Base-by-base conservation (phyloP, 2,888 invertebrate species). In the Sialis fuliginosa region DNA sequence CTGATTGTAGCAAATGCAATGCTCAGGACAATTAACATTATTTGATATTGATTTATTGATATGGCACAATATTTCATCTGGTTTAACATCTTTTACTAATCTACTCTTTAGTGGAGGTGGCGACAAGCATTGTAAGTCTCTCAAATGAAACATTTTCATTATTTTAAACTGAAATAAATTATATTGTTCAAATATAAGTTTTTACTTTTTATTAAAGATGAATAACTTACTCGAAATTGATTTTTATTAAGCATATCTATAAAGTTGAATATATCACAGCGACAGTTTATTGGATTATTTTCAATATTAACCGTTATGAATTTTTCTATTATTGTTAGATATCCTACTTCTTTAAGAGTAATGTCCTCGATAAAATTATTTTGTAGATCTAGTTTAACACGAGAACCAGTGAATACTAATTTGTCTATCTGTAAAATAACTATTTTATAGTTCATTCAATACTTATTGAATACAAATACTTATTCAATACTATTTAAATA, bases 211-310 rank as follows among this genome's bases (percentile, higher is more conserved):
- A 3, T 35, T 35, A 9, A 9, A 8, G n/a, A 35, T 35, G 8
- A 3, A 8, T 4, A 22, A 22, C 22, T 22, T 22, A 22, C 22
- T 22, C 22, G 22, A 22, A 4, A 22, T 22, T 22, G 22, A 22
- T 22, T 22, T 22, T 22, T 22, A 22, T 22, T 22, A 2, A 22
- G 22, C 22, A 22, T 22, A 22, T 22, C 22, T 22, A 22, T 22
- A 43, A 81, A 70, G 49, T 70, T 60, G 50, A 72, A 67, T 1
- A 74, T 53, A 0, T 59, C 48, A 56, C 81, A 81, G 55, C 78
- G 74, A 54, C 83, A 83, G 4, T 59, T 51, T 6, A 82, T 54
- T 0, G 80, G 78, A 63, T 81, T 81, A 33, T 70, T 58, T n/a
- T 66, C 69, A 1, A 80, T 56, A 30, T 62, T 58, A 39, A 79